Conservation (phyloP, 2,797 vertebrate genomes). For the Myiothlypis chrysogaster region DNA sequence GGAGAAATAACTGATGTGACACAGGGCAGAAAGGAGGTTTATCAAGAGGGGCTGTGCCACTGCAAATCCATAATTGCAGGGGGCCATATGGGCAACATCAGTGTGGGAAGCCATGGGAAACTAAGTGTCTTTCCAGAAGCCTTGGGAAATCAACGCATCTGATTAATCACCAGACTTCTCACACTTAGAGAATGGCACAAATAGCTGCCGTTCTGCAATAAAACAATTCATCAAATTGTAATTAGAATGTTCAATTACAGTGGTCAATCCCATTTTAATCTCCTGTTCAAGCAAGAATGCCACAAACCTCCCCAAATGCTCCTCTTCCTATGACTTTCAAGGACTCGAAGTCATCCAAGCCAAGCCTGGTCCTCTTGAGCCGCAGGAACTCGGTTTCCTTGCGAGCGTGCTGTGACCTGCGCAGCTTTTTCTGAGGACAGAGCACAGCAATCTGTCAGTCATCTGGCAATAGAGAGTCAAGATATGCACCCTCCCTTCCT, state of each 20-base stretch:
- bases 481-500: not conserved
- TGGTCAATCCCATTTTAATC: not conserved
- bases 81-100: not conserved
- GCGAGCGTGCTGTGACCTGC: slow-evolving; percentile 92
- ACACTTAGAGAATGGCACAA: not conserved
- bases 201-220: not conserved
- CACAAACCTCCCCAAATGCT: slow-evolving; percentile 93
- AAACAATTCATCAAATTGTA: not conserved
- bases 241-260: not conserved
- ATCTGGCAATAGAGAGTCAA: not conserved
- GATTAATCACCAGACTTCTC: not conserved
- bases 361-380: slow-evolving; percentile 93
- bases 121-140: not conserved
- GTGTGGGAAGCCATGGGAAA: not conserved
- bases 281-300: not conserved
- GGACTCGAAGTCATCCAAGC: slow-evolving; percentile 95
- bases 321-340: slow-evolving; percentile 97
- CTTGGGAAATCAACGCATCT: not conserved
- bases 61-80: not conserved
- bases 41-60: not conserved
- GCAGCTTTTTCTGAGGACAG: slow-evolving; percentile 87
- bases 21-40: not conserved
- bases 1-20: not conserved
- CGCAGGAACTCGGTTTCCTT: slow-evolving; percentile 97
- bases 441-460: not conserved